Conservation (phyloP, 2,113 vertebrate genomes). For the Bubalus kerabau region DNA sequence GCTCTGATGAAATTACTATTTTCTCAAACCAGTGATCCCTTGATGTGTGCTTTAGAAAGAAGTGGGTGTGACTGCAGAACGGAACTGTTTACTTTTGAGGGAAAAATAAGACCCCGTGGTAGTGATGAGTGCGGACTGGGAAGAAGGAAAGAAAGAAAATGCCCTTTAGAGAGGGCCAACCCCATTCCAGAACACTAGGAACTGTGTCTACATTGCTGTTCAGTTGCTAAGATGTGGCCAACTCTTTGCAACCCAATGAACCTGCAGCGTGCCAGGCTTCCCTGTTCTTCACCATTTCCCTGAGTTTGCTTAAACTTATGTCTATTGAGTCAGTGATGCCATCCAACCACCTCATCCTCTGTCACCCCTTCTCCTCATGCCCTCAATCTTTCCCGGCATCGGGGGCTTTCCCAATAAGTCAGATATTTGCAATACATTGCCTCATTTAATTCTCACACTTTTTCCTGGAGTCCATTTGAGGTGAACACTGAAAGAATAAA, state of each 20-base stretch:
- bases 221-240: background rate
- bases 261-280: rapidly evolving
- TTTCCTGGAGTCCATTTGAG: background rate
- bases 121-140: background rate
- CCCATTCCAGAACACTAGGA: background rate
- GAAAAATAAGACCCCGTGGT: background rate
- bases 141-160: background rate
- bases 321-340: background rate
- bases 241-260: background rate
- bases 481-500: background rate
- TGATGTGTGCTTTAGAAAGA: background rate
- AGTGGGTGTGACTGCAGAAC: background rate
- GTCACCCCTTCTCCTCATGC: rapidly evolving
- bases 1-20: background rate
- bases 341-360: background rate
- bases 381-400: background rate
- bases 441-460: background rate
- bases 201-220: background rate
- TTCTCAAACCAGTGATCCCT: background rate
- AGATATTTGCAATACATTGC: background rate
- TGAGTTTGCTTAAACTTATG: background rate
- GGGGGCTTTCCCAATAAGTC: background rate
- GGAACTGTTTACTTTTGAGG: background rate
- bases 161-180: background rate
- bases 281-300: background rate